These are phyloP conservation scores for Eupithecia subfuscata DNA, from an alignment of 2,888 invertebrate genomes.

Conservation along the genomic window DNA sequence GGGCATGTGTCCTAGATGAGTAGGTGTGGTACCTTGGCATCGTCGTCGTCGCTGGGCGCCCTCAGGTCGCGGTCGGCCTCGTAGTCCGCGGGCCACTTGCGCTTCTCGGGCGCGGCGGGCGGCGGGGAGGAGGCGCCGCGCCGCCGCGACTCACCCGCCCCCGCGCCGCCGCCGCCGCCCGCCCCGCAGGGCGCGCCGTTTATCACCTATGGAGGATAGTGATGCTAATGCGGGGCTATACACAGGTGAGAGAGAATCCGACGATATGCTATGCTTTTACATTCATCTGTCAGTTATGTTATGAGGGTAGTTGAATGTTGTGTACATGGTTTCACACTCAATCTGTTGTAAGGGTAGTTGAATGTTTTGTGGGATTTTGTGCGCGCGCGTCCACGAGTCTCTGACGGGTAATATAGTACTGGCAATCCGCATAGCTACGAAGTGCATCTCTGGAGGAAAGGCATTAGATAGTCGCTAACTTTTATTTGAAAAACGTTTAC, in stretches of 20 bases:
- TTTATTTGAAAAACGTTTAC: background rate
- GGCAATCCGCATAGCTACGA: background rate
- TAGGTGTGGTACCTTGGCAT: slow-evolving; percentile 68
- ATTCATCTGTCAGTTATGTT: background rate
- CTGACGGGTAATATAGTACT: background rate
- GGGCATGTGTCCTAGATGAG: background rate
- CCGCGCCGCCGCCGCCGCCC: slow-evolving; percentile 48
- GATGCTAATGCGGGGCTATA: slow-evolving; percentile 18
- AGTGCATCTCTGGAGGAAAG: background rate
- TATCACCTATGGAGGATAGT: slow-evolving; percentile 64
- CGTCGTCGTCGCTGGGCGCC: slow-evolving; percentile 70
- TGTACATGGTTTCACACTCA: background rate
- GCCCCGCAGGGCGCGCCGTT: slow-evolving; percentile 67
- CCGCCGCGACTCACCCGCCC: slow-evolving; percentile 66
- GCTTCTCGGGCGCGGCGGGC: slow-evolving; percentile 87
- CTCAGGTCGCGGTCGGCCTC: slow-evolving; percentile 54
- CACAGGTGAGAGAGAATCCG: background rate
- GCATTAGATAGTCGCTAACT: background rate
- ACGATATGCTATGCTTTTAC: background rate
- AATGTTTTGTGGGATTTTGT: slow-evolving; percentile 2
- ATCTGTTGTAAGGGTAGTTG: slow-evolving; percentile 12
- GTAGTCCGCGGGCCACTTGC: slow-evolving; percentile 85
- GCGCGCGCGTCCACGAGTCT: background rate
- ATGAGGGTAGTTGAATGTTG: slow-evolving; percentile 17
- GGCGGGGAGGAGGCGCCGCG: slow-evolving; percentile 79